Evolutionary conservation across 2,888 invertebrate genomes (phyloP), one percentile per base, ranked within the genome.

Genomic region (Chrysotoxum bicinctum): DNA sequence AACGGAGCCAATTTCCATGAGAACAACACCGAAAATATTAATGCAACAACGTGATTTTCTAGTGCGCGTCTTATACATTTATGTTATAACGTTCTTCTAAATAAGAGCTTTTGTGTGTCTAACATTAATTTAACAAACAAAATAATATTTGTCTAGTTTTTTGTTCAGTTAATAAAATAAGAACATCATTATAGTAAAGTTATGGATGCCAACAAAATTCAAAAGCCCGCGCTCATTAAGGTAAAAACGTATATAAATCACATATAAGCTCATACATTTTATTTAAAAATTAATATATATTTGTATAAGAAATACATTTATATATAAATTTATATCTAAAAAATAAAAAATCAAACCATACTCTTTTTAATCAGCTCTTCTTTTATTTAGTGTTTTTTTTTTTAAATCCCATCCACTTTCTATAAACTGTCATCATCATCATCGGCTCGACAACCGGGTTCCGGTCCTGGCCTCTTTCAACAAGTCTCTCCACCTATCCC

Each of bases 1-100:
- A 97, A 97, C 89, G 95, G 96, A 83, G 94, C 94, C 89, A 95
- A 95, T 90, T 96, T 96, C 91, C 95, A 95, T 89, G 95, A 94
- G 90, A 95, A 95, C 89, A 96, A 96, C 87, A 95, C 96, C 89
- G 96, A 95, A 89, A 95, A 95, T 88, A 95, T 90, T 88, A 91
- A 90, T 87, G 85, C 89, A 89, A 79, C 92, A 88, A 90, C 92
- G 90, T 92, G 92, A 92, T 91, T 91, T 76, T 56, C 73, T 73
- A 58, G 12, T 69, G 64, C 54, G 77, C 30, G 32, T 48, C 35
- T 74, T 23, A 58, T 26, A 50, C 72, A 80, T 73, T 62, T n/a
- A 54, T 81, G 45, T 64, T 69, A 54, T 70, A 54, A 54, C 68
- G 50, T 81, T 81, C 68, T 54, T 66, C 56, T 73, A 73, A 76